Conservation (phyloP, 2,888 invertebrate genomes). For the Pediacus dermestoides region DNA sequence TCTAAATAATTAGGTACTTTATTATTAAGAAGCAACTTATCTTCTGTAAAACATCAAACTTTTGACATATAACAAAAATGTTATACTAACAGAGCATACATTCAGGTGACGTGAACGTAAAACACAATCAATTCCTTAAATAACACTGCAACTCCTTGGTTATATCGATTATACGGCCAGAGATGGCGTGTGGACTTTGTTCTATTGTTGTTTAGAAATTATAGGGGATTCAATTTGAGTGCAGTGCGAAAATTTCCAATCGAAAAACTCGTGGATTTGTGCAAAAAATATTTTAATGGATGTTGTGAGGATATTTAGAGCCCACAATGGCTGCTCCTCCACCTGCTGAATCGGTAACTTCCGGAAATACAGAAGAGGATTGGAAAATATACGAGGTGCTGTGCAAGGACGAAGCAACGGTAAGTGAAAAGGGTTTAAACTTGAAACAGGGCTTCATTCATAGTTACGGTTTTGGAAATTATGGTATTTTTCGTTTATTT, state of each 20-base stretch:
- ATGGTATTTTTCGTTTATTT: no score
- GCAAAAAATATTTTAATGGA: conserved; percentile 17
- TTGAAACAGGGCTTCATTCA: no score
- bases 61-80: no score
- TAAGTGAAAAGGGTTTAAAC: conserved; percentile 39
- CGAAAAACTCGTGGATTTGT: conserved; percentile 4
- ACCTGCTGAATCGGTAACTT: conserved; percentile 30
- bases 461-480: no score
- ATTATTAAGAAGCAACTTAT: no score
- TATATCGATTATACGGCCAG: conserved; percentile 44
- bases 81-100: no score
- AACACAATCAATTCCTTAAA: no score
- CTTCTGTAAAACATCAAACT: no score
- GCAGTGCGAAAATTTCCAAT: not conserved
- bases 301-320: conserved; percentile 11
- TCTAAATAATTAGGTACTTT: no score
- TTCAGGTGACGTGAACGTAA: no score
- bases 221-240: conserved; percentile 8
- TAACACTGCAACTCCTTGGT: conserved; percentile 37
- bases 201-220: conserved; percentile 9
- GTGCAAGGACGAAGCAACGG: conserved; percentile 58
- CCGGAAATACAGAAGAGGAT: conserved; percentile 61
- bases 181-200: conserved; percentile 32
- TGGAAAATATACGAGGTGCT: conserved; percentile 71
- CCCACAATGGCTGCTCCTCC: conserved; percentile 24